Conservation (phyloP, 2,113 vertebrate genomes). For the Malaclemys terrapin region DNA sequence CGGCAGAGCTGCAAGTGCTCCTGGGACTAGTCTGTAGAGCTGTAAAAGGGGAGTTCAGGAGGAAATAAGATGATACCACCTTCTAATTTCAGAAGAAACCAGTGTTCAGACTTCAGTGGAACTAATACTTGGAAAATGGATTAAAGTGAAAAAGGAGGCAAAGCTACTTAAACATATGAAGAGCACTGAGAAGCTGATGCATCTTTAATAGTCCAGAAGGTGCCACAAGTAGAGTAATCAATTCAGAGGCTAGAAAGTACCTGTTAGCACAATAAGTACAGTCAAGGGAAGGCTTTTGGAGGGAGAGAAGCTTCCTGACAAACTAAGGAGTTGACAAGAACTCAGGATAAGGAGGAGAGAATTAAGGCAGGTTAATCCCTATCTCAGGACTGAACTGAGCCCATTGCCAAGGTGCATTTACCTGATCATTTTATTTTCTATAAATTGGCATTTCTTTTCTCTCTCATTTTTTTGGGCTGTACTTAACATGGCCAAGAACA, state of each 20-base stretch:
- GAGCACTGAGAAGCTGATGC: background rate
- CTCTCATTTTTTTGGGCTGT: background rate
- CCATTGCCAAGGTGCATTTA: background rate
- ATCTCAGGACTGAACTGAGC: background rate
- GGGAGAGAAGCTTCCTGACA: background rate
- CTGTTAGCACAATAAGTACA: background rate
- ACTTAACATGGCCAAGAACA: background rate
- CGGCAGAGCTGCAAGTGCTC: background rate
- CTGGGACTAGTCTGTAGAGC: background rate
- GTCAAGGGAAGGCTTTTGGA: rapidly evolving
- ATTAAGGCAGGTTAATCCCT: background rate
- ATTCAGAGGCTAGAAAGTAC: background rate
- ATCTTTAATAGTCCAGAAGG: background rate
- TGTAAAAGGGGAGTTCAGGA: background rate
- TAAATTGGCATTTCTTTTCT: background rate
- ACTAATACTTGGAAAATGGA: background rate
- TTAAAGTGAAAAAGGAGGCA: background rate
- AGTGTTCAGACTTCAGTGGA: background rate
- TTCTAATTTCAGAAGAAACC: background rate
- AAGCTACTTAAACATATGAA: background rate
- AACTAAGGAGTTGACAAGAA: rapidly evolving
- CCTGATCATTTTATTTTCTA: background rate
- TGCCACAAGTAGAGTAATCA: background rate
- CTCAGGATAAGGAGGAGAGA: background rate
- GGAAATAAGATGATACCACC: background rate